phyloP scores from a whole-genome alignment of 2,113 vertebrate genomes.

The Ploceus nigricollis region DNA sequence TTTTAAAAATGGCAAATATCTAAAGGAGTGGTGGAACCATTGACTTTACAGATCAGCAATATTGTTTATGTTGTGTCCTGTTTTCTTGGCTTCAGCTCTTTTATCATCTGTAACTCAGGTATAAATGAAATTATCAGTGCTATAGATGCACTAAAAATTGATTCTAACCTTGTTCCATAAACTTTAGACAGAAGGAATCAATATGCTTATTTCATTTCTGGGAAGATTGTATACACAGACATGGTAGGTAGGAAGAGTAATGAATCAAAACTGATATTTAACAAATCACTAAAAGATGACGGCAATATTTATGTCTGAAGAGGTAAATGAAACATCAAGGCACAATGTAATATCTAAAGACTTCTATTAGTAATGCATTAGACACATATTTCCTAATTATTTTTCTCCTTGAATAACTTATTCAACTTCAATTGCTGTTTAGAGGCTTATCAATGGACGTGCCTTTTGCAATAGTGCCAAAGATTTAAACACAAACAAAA shows the following conservation, averaged over 20 bases:
- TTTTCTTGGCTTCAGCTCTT: background rate
- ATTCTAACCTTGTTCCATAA: background rate
- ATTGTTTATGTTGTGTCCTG: background rate
- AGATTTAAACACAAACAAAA: background rate
- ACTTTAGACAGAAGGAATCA: background rate
- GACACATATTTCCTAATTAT: background rate
- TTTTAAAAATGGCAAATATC: background rate
- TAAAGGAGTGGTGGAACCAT: background rate
- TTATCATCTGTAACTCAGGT: background rate
- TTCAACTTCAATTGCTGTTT: background rate
- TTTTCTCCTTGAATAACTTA: background rate
- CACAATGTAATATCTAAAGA: background rate
- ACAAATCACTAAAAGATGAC: background rate
- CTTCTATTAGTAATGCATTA: background rate
- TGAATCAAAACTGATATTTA: background rate
- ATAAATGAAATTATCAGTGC: background rate
- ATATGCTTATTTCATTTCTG: conserved; percentile 7
- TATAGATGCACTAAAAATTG: background rate
- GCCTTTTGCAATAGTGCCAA: background rate
- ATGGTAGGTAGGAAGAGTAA: background rate
- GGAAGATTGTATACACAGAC: background rate
- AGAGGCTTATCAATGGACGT: background rate
- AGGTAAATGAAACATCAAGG: background rate
- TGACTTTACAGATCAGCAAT: background rate
- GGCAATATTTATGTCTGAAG: background rate